These are phyloP conservation scores for Trimorus sp. DNA, from an alignment of 2,888 invertebrate genomes.

Conservation along the genomic window DNA sequence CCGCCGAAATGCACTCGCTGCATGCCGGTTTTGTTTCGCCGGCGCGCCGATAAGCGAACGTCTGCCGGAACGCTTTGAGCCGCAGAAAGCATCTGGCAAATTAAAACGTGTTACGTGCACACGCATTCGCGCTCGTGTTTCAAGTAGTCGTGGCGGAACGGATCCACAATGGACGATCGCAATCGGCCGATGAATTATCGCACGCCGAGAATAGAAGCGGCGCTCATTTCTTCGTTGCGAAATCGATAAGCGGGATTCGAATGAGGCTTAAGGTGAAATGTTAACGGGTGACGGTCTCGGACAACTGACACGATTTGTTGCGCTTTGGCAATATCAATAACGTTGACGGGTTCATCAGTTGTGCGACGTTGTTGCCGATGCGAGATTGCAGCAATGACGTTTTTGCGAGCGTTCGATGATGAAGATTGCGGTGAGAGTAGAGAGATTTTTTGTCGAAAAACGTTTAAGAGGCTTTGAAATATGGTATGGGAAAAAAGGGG, in stretches of 20 bases:
- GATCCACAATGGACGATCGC: slow-evolving; percentile 35
- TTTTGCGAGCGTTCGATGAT: too few relatives aligned
- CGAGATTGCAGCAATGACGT: too few relatives aligned
- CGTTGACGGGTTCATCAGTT: too few relatives aligned
- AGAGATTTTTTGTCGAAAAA: too few relatives aligned
- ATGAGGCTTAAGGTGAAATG: neutral
- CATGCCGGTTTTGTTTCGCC: slow-evolving; percentile 53
- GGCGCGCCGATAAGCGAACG: slow-evolving; percentile 47
- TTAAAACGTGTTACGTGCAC: slow-evolving; percentile 54
- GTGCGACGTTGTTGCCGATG: too few relatives aligned
- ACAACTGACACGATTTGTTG: too few relatives aligned
- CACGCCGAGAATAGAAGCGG: slow-evolving; percentile 3
- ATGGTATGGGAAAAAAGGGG: too few relatives aligned
- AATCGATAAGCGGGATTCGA: neutral
- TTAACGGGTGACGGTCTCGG: too few relatives aligned
- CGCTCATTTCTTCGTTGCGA: neutral
- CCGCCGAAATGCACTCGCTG: slow-evolving; percentile 59
- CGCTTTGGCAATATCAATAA: too few relatives aligned
- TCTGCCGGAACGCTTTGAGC: slow-evolving; percentile 56
- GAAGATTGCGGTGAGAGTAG: too few relatives aligned
- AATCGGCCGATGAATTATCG: slow-evolving; percentile 21
- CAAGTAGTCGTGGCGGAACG: slow-evolving; percentile 35
- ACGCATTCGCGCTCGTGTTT: slow-evolving; percentile 37
- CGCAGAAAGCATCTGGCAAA: slow-evolving; percentile 53
- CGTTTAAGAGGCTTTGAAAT: too few relatives aligned